phyloP scores from a whole-genome alignment of 2,113 vertebrate species.

The Percopsis transmontana region DNA sequence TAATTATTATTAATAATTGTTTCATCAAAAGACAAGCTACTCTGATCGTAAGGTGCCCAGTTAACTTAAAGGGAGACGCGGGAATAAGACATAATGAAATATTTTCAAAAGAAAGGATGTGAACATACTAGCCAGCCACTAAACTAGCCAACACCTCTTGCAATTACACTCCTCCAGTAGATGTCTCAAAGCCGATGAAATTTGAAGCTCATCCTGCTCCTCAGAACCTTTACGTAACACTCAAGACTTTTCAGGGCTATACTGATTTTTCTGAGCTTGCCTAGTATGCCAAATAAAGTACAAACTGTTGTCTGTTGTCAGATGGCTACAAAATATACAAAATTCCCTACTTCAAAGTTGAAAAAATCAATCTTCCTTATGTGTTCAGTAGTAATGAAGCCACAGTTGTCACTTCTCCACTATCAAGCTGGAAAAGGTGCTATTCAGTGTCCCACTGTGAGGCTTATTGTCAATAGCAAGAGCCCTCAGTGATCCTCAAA shows the following conservation, averaged over 20 bases:
- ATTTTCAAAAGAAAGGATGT: slow-evolving; percentile 34
- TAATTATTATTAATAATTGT: slow-evolving; percentile 49
- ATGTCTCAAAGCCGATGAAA: slow-evolving; percentile 25
- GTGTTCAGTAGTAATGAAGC: slow-evolving; percentile 52
- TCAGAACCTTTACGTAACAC: background rate
- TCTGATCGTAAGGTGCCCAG: slow-evolving; percentile 62
- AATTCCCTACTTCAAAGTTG: slow-evolving; percentile 63
- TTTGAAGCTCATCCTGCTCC: background rate
- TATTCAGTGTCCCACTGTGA: slow-evolving; percentile 16
- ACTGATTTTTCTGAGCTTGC: slow-evolving; percentile 30
- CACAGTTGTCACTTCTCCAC: slow-evolving; percentile 44
- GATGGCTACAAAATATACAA: slow-evolving; percentile 54
- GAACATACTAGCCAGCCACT: slow-evolving; percentile 8
- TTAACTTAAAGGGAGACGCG: slow-evolving; percentile 44
- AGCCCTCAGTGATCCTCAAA: slow-evolving; percentile 47
- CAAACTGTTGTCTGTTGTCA: slow-evolving; percentile 51
- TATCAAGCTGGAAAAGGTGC: no score
- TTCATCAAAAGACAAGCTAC: slow-evolving; percentile 49
- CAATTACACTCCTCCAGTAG: background rate
- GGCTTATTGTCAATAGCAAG: slow-evolving; percentile 8
- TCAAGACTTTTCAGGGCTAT: slow-evolving; percentile 22
- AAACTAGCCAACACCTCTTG: slow-evolving; percentile 12
- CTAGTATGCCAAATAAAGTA: slow-evolving; percentile 65
- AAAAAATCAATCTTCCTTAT: slow-evolving; percentile 59
- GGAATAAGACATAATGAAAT: slow-evolving; percentile 30